Conservation (phyloP, 2,888 invertebrate species). For the Alsophila aescularia region DNA sequence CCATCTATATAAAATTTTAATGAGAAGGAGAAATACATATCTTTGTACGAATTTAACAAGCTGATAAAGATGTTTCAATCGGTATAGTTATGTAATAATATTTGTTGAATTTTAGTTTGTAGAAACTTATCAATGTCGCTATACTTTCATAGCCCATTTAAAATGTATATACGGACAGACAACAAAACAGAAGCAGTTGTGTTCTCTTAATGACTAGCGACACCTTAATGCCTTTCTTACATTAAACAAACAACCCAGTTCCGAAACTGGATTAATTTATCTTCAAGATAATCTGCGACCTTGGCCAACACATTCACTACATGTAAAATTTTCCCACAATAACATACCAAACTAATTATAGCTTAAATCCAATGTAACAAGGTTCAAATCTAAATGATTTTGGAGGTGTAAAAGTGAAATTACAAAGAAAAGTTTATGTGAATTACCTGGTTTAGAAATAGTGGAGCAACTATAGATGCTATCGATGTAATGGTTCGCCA, state of each 20-base stretch:
- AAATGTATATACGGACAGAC: background rate
- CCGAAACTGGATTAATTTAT: constrained; percentile 28
- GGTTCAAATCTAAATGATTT: constrained; percentile 2
- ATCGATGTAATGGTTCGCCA: constrained; percentile 2
- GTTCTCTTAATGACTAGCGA: background rate
- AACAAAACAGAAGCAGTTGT: background rate
- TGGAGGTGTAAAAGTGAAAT: constrained; percentile 36
- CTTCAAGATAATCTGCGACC: constrained; percentile 36
- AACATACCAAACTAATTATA: background rate
- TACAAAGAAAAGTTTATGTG: constrained; percentile 37
- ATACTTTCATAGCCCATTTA: background rate
- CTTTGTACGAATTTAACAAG: no score
- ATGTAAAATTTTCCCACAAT: constrained; percentile 30
- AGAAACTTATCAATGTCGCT: no score
- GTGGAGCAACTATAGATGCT: constrained; percentile 23
- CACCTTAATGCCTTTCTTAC: constrained; percentile 3
- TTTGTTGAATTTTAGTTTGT: no score
- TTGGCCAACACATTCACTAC: constrained; percentile 37
- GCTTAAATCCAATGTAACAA: constrained; percentile 4
- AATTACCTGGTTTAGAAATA: constrained; percentile 36
- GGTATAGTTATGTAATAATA: no score
- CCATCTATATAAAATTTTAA: no score
- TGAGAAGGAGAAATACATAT: no score
- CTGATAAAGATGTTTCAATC: no score
- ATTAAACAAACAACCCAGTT: constrained; percentile 30